phyloP scores from a whole-genome alignment of 2,888 invertebrate genomes.

The Acanthosoma haemorrhoidale region DNA sequence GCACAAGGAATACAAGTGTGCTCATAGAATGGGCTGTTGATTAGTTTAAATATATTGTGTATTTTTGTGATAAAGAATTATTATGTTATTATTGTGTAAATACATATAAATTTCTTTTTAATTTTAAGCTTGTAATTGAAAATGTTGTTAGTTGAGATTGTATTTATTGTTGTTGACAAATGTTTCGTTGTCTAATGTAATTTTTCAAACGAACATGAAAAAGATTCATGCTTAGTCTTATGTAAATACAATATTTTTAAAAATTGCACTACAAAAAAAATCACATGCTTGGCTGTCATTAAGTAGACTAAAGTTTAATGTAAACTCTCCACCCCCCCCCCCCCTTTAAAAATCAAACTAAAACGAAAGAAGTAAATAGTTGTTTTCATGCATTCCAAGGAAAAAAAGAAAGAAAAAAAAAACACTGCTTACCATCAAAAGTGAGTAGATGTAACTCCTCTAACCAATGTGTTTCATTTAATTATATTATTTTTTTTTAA shows the following conservation, averaged over 20 bases:
- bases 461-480: background rate
- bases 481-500: background rate
- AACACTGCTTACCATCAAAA: background rate
- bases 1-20: slow-evolving; percentile 7
- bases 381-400: background rate
- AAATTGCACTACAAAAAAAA: background rate
- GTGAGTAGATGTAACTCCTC: background rate
- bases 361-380: background rate
- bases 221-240: background rate
- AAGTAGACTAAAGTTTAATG: background rate
- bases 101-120: background rate
- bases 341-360: background rate
- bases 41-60: background rate
- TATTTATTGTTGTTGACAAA: slow-evolving; percentile 15
- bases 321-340: background rate
- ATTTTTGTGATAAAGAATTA: slow-evolving; percentile 18
- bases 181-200: slow-evolving; percentile 4
- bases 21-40: slow-evolving; percentile 21
- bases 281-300: background rate
- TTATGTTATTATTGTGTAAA: slow-evolving; percentile 12
- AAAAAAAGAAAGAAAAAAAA: too few species aligned
- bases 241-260: slow-evolving; percentile 4
- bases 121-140: slow-evolving; percentile 6
- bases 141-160: background rate
- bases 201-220: background rate